These are phyloP conservation scores for Falco berigora DNA, from an alignment of 2,797 vertebrate genomes.

Conservation along the genomic window DNA sequence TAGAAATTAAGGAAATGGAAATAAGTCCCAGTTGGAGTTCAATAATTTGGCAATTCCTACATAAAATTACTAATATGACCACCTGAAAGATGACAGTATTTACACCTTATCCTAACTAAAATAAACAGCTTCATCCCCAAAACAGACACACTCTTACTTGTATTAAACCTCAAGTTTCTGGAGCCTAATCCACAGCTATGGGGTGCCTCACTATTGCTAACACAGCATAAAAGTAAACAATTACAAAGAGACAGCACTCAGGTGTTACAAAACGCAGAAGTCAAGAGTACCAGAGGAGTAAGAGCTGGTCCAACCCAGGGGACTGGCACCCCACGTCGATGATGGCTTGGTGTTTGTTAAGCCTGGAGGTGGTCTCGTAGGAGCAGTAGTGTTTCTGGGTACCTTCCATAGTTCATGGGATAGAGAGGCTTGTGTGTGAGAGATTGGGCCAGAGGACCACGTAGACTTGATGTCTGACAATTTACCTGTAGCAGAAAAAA, in stretches of 20 bases:
- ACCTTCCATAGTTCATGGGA: constrained; percentile 99
- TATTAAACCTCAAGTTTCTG: background rate
- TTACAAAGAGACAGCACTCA: no score
- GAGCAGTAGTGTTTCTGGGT: constrained; percentile 86
- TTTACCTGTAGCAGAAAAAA: constrained; percentile 79
- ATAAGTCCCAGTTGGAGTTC: background rate
- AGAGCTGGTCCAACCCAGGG: constrained; percentile 90
- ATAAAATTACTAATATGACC: background rate
- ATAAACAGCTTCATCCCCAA: background rate
- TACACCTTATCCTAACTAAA: background rate
- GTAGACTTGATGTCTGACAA: constrained; percentile 94
- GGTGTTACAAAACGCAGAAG: background rate
- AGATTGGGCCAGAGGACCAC: constrained; percentile 91
- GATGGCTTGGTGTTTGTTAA: constrained; percentile 91
- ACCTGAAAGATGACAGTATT: background rate
- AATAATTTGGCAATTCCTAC: background rate
- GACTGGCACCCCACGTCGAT: constrained; percentile 91
- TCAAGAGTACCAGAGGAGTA: constrained; percentile 84
- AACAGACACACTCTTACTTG: background rate
- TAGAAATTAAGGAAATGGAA: background rate
- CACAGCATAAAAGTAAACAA: background rate
- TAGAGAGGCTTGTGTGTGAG: constrained; percentile 90
- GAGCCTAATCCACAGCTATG: background rate
- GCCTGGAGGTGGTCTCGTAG: constrained; percentile 91
- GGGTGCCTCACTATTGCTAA: background rate